Evolutionary conservation across 2,797 vertebrate genomes (phyloP).

Genomic region (Delichon dasypus): DNA sequence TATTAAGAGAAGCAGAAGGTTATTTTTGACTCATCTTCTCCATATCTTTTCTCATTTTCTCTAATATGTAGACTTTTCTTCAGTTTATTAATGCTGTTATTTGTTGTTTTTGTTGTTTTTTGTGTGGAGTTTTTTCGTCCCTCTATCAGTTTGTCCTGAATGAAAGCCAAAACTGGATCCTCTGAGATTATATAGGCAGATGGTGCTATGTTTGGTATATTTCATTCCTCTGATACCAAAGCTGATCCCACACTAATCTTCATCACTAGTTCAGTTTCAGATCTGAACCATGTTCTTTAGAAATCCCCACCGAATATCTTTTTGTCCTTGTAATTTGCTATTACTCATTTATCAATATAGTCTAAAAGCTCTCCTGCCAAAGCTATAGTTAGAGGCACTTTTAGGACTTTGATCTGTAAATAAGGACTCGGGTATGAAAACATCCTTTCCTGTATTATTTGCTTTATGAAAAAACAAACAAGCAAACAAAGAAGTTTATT

Average conservation of each 20-base stretch:
- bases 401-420: background rate
- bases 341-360: background rate
- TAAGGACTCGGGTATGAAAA: background rate
- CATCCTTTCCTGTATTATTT: background rate
- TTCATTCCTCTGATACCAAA: conserved; percentile 4
- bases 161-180: background rate
- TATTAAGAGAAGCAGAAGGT: background rate
- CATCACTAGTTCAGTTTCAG: background rate
- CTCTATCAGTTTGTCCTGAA: background rate
- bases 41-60: background rate
- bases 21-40: background rate
- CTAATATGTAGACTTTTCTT: background rate
- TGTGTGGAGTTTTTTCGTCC: fast-evolving
- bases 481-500: background rate
- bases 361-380: background rate
- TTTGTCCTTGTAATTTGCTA: background rate
- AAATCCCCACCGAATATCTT: background rate
- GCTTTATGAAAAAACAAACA: background rate
- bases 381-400: background rate
- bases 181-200: background rate
- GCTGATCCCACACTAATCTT: background rate
- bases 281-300: background rate
- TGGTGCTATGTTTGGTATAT: background rate
- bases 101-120: background rate
- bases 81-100: background rate